These are phyloP conservation scores for Malacoraja senta DNA, from an alignment of 2,797 vertebrate species.

Conservation along the genomic window DNA sequence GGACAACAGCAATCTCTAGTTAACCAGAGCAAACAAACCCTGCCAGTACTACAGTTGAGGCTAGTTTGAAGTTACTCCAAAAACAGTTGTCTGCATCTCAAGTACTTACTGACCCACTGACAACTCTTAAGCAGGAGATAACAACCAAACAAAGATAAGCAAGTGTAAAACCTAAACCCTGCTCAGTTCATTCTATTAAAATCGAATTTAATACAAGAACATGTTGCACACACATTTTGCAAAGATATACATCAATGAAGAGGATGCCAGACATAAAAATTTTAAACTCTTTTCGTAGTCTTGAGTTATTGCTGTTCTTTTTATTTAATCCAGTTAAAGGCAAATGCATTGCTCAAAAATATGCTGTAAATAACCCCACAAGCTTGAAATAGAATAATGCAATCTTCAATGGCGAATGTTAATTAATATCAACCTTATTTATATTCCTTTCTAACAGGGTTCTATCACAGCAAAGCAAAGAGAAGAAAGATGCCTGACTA, in stretches of 20 bases:
- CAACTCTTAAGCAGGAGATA: not conserved
- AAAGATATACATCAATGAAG: not conserved
- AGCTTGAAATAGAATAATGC: not conserved
- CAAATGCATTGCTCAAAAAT: not conserved
- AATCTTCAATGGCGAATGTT: not conserved
- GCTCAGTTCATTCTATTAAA: not conserved
- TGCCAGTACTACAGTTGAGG: too few species aligned
- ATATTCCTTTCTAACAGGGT: too few species aligned
- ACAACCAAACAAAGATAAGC: not conserved
- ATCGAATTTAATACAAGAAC: not conserved
- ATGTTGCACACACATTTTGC: not conserved
- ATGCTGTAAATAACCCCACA: not conserved
- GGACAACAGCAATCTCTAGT: not conserved
- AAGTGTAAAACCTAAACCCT: not conserved
- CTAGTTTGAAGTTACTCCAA: not conserved
- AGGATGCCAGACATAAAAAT: not conserved
- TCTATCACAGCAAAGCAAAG: not conserved
- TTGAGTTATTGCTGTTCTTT: not conserved
- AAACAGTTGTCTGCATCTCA: not conserved
- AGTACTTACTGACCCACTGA: conserved; percentile 1
- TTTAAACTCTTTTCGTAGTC: not conserved
- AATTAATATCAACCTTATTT: not conserved
- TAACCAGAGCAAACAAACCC: not conserved
- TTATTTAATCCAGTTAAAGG: not conserved
- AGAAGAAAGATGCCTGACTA: too few species aligned